These are phyloP conservation scores for Peribatodes rhomboidaria DNA, from an alignment of 2,888 invertebrate genomes.

Conservation along the genomic window DNA sequence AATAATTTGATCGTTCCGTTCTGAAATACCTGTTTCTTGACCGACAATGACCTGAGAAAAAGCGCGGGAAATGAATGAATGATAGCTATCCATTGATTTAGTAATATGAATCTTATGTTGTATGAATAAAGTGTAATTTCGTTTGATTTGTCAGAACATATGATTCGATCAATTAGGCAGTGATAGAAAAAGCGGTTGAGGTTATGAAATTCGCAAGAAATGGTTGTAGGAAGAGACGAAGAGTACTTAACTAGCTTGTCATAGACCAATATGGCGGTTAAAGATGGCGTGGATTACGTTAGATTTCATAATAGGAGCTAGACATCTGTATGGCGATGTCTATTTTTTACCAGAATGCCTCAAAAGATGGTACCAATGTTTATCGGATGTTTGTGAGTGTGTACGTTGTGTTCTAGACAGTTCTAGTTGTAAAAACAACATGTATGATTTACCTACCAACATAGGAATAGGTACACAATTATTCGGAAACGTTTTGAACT, in stretches of 20 bases:
- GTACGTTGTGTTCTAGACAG: too few species aligned
- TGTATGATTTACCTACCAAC: too few species aligned
- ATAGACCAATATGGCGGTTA: slow-evolving; percentile 29
- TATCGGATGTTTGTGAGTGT: background rate
- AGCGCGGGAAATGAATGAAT: slow-evolving; percentile 67
- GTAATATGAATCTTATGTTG: slow-evolving; percentile 24
- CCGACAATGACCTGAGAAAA: slow-evolving; percentile 80
- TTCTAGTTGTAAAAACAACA: too few species aligned
- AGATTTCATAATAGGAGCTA: too few species aligned
- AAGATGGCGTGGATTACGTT: background rate
- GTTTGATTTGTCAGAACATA: slow-evolving; percentile 31
- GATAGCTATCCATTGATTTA: slow-evolving; percentile 44
- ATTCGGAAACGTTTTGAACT: too few species aligned
- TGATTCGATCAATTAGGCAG: slow-evolving; percentile 41
- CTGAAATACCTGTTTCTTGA: slow-evolving; percentile 76
- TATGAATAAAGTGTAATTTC: slow-evolving; percentile 17
- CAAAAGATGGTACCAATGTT: too few species aligned
- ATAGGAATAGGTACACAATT: too few species aligned
- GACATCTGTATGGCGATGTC: too few species aligned
- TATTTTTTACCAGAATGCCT: too few species aligned
- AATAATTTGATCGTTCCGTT: slow-evolving; percentile 33
- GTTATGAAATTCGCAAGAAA: slow-evolving; percentile 39
- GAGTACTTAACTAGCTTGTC: background rate
- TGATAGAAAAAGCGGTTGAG: slow-evolving; percentile 37
- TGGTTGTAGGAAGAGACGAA: slow-evolving; percentile 3